Conservation (phyloP, 1,140 invertebrate genomes). For the Mizuhopecten yessoensis region DNA sequence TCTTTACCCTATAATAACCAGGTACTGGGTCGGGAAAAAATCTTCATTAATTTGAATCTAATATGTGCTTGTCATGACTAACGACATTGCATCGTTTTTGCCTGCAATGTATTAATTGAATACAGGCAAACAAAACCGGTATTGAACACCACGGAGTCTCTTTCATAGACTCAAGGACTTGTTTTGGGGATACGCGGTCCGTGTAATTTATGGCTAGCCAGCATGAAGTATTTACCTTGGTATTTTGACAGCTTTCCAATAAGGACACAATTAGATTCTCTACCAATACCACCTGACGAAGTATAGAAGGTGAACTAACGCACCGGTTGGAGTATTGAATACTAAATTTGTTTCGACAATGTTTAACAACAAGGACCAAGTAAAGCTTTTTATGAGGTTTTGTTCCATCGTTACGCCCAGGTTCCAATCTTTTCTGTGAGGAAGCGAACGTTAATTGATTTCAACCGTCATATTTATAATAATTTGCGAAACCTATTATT, state of each 20-base stretch:
- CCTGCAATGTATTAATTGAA: slow-evolving; percentile 28
- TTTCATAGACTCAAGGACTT: slow-evolving; percentile 26
- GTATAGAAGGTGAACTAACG: background rate
- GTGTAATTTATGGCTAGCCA: slow-evolving; percentile 25
- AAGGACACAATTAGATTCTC: slow-evolving; percentile 33
- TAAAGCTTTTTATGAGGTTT: slow-evolving; percentile 20
- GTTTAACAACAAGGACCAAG: background rate
- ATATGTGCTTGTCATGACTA: slow-evolving; percentile 31
- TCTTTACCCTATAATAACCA: slow-evolving; percentile 1
- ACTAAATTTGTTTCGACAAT: slow-evolving; percentile 29
- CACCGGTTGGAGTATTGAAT: background rate
- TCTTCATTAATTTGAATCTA: slow-evolving; percentile 40
- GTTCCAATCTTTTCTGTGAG: background rate
- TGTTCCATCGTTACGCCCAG: slow-evolving; percentile 5
- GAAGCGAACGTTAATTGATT: slow-evolving; percentile 34
- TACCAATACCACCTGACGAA: background rate
- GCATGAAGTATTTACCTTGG: slow-evolving; percentile 18
- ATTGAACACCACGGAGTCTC: slow-evolving; percentile 37
- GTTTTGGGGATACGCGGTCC: background rate
- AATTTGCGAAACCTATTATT: slow-evolving; percentile 32
- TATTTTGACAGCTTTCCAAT: slow-evolving; percentile 34
- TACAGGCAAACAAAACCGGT: slow-evolving; percentile 32
- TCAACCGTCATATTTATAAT: slow-evolving; percentile 39
- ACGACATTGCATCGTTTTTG: slow-evolving; percentile 33
- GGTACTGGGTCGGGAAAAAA: background rate